Percentiles rank a stretch among this genome's conserved stretches.
Conservation (phyloP, 2,888 invertebrate species). For the Gymnosoma rotundatum region DNA sequence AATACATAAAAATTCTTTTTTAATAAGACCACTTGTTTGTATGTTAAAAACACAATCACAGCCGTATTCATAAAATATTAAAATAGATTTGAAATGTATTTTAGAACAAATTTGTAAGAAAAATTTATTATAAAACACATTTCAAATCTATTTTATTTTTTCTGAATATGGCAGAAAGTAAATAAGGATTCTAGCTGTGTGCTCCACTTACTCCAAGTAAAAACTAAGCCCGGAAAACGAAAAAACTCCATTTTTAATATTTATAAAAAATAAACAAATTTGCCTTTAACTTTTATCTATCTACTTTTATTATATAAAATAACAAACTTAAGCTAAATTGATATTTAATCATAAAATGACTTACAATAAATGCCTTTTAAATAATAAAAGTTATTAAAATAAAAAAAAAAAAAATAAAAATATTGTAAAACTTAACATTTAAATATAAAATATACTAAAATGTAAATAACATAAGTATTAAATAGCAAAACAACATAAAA, state of each 20-base stretch:
- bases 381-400: slow-evolving; percentile 12
- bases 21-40: no score
- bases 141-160: no score
- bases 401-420: slow-evolving; percentile 15
- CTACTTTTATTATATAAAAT: slow-evolving; percentile 63
- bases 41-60: no score
- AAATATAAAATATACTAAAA: neutral
- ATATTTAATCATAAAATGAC: slow-evolving; percentile 72
- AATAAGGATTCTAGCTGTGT: neutral
- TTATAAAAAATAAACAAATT: slow-evolving; percentile 34
- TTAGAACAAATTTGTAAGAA: no score
- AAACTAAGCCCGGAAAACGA: neutral
- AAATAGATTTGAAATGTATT: no score
- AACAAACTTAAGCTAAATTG: slow-evolving; percentile 47
- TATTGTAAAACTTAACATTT: slow-evolving; percentile 46
- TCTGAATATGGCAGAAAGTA: no score
- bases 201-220: neutral
- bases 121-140: no score
- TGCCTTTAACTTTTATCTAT: slow-evolving; percentile 58
- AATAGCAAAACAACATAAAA: slow-evolving; percentile 38
- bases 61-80: no score
- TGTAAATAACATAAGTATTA: neutral
- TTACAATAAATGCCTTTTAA: slow-evolving; percentile 67
- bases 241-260: slow-evolving; percentile 37
- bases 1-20: no score